A percentile compares a stretch with the other conserved stretches of the same genome.
Evolutionary conservation across 2,797 vertebrate species (phyloP).

Genomic region (Sebastes elongatus): DNA sequence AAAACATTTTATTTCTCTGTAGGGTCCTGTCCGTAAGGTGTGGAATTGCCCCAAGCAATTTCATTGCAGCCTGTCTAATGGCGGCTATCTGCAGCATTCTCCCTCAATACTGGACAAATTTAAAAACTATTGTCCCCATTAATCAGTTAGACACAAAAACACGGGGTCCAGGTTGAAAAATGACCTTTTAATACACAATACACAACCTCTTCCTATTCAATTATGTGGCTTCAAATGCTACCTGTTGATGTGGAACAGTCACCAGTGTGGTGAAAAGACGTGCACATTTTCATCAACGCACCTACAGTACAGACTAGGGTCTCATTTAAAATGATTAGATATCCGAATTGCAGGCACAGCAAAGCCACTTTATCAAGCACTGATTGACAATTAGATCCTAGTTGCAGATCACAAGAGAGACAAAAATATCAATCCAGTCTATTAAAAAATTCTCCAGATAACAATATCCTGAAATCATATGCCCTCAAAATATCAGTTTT

Average conservation of each 20-base stretch:
- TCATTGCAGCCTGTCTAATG: background rate
- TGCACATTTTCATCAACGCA: background rate
- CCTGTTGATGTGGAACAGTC: background rate
- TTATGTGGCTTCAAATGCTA: background rate
- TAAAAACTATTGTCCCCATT: background rate
- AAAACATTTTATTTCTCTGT: no score
- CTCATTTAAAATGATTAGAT: constrained; percentile 21
- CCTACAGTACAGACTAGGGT: background rate
- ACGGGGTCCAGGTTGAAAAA: background rate
- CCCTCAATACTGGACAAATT: background rate
- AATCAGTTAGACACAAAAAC: background rate
- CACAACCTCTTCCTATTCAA: background rate
- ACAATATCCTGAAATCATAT: background rate
- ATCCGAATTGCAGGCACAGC: background rate
- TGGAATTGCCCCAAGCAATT: background rate
- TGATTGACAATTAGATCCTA: background rate
- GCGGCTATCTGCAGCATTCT: background rate
- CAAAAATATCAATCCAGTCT: background rate
- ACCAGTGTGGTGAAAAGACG: background rate
- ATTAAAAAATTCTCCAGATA: constrained; percentile 7
- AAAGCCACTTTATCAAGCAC: background rate
- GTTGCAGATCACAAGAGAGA: background rate
- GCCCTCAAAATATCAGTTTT: background rate
- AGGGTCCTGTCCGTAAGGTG: background rate
- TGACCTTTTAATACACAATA: background rate